phyloP scores from a whole-genome alignment of 2,888 invertebrate species.

The Stenchaetothrips biformis region DNA sequence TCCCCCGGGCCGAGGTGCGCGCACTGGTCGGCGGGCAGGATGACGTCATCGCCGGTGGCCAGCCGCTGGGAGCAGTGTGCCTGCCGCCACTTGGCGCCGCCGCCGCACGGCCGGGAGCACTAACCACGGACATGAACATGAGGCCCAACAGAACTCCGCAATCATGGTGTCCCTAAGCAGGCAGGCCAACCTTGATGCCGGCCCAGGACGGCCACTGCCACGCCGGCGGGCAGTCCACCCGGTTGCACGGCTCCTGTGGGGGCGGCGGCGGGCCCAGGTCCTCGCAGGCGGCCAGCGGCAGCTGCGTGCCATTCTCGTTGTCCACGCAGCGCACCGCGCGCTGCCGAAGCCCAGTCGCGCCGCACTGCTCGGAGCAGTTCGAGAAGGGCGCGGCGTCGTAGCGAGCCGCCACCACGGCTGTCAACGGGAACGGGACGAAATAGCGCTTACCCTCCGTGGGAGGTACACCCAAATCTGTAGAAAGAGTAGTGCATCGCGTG shows the following conservation, averaged over 20 bases:
- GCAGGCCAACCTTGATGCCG: background rate
- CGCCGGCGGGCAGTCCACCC: background rate
- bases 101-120: constrained; percentile 3
- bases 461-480: background rate
- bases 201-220: constrained; percentile 3
- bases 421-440: background rate
- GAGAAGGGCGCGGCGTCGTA: constrained; percentile 19
- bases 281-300: constrained; percentile 2
- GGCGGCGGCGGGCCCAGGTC: constrained; percentile 14
- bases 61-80: constrained; percentile 3
- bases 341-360: background rate
- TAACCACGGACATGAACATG: background rate
- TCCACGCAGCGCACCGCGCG: background rate
- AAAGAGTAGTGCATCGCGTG: background rate
- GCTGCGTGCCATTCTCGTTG: constrained; percentile 5
- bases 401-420: background rate
- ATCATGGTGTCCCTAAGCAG: too few species aligned
- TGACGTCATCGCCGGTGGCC: background rate
- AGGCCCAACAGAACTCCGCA: too few species aligned
- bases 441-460: background rate
- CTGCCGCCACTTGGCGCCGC: constrained; percentile 10
- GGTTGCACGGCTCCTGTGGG: constrained; percentile 4
- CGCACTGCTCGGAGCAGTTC: background rate
- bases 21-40: background rate
- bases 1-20: background rate